phyloP scores from a whole-genome alignment of 2,888 invertebrate genomes.

The Noctua fimbriata region DNA sequence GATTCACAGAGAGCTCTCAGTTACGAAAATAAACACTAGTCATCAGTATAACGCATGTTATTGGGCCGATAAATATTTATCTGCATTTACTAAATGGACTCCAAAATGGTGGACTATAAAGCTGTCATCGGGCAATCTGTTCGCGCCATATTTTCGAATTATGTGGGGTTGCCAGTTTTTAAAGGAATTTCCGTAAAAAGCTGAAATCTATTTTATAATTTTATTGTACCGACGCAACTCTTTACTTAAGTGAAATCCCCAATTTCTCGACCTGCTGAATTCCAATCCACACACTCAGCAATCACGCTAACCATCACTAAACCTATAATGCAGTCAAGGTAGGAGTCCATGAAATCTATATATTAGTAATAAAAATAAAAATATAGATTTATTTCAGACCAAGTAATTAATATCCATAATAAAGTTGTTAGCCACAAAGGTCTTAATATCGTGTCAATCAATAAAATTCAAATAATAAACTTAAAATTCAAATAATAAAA shows the following conservation, averaged over 20 bases:
- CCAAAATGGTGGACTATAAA: constrained; percentile 84
- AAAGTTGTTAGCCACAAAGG: too few relatives aligned
- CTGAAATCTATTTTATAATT: not conserved
- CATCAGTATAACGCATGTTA: constrained; percentile 78
- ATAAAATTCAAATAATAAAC: too few relatives aligned
- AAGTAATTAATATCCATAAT: too few relatives aligned
- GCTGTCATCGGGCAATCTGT: constrained; percentile 84
- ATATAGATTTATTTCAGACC: too few relatives aligned
- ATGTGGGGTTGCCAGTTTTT: constrained; percentile 58
- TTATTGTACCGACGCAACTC: not conserved
- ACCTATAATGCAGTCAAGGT: not conserved
- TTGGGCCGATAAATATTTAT: constrained; percentile 87
- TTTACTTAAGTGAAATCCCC: not conserved
- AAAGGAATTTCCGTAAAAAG: constrained; percentile 31
- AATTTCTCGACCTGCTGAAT: not conserved
- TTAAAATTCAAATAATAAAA: too few relatives aligned
- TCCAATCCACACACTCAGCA: not conserved
- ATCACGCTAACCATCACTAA: not conserved
- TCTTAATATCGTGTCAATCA: too few relatives aligned
- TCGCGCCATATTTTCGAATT: constrained; percentile 80
- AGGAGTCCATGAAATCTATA: too few relatives aligned
- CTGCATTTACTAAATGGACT: constrained; percentile 89
- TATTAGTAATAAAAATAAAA: too few relatives aligned
- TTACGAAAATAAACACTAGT: constrained; percentile 81
- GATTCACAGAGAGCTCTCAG: constrained; percentile 66